phyloP scores from a whole-genome alignment of 2,113 vertebrate species.

The Leptobrachium leishanense region DNA sequence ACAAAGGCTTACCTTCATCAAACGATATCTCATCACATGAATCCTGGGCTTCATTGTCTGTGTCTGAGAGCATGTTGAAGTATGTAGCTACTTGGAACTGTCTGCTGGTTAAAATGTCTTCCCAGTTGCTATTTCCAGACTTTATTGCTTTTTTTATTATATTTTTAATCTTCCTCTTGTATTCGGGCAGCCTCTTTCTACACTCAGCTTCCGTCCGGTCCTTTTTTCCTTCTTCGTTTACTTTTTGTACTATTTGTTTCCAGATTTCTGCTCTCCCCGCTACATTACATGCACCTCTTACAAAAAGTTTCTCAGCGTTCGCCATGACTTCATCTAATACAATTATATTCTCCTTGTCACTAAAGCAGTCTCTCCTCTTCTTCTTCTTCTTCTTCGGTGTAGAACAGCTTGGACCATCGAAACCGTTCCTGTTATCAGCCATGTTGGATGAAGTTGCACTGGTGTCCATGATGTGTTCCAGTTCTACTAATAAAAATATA shows the following conservation, averaged over 20 bases:
- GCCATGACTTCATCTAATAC: slow-evolving; percentile 7
- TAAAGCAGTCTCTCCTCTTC: not conserved
- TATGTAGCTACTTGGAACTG: not conserved
- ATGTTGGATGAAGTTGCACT: too few species aligned
- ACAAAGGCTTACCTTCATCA: not conserved
- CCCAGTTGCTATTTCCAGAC: not conserved
- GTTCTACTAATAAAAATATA: too few species aligned
- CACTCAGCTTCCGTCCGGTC: not conserved
- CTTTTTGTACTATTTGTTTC: not conserved
- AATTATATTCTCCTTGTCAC: not conserved
- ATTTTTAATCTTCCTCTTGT: slow-evolving; percentile 12
- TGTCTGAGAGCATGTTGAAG: not conserved
- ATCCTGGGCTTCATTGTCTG: not conserved
- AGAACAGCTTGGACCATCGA: too few species aligned
- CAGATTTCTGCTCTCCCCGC: not conserved
- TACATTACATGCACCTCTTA: not conserved
- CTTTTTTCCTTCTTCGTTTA: not conserved
- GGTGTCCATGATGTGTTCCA: too few species aligned
- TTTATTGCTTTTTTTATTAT: not conserved
- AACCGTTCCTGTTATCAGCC: too few species aligned
- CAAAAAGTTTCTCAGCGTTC: not conserved
- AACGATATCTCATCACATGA: not conserved
- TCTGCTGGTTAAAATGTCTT: not conserved
- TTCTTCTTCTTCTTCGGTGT: not conserved
- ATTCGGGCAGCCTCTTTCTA: not conserved